Percentiles rank a stretch among this genome's conserved stretches.
Conservation (phyloP, 2,113 vertebrate genomes). For the Toxotes jaculatrix region DNA sequence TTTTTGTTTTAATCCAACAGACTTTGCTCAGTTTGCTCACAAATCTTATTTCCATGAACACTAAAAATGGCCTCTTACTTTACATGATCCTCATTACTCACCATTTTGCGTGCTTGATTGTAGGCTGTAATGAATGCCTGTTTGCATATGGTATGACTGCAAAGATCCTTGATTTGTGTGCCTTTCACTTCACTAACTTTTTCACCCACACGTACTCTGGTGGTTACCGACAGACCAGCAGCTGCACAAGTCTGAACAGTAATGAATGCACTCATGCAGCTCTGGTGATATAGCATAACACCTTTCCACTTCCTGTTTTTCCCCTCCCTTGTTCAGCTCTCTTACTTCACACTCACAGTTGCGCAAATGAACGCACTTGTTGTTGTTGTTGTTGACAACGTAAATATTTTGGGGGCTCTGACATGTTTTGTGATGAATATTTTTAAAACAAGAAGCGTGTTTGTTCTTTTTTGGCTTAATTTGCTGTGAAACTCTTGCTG, state of each 20-base stretch:
- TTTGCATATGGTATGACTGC: constrained; percentile 6
- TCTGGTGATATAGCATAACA: constrained; percentile 25
- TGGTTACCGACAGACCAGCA: constrained; percentile 7
- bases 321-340: background rate
- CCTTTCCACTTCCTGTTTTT: constrained; percentile 50
- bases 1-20: constrained; percentile 13
- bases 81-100: constrained; percentile 20
- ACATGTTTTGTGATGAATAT: background rate
- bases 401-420: background rate
- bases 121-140: constrained; percentile 20
- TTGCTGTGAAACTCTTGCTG: background rate
- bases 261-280: constrained; percentile 22
- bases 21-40: background rate
- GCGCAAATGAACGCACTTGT: background rate
- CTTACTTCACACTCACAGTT: background rate
- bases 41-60: constrained; percentile 4
- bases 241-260: constrained; percentile 59
- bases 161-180: background rate
- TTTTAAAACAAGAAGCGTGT: background rate
- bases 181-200: constrained; percentile 19
- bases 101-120: background rate
- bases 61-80: constrained; percentile 9
- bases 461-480: constrained; percentile 6
- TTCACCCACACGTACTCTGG: background rate
- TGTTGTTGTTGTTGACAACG: constrained; percentile 16